Evolutionary conservation across 2,113 vertebrate species (phyloP).

Genomic region (Columbina picui): DNA sequence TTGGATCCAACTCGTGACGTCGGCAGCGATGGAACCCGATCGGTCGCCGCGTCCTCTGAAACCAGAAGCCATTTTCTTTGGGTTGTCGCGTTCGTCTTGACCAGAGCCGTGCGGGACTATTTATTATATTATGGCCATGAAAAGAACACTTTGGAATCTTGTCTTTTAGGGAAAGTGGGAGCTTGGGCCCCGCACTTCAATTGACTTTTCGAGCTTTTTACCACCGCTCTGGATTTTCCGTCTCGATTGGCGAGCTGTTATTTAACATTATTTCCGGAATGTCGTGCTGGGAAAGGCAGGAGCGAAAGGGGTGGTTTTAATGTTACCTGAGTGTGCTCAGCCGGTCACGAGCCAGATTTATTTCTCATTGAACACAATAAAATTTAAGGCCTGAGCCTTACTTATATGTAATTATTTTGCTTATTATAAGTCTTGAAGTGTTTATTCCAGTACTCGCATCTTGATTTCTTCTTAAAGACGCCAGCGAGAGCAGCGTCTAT

Average conservation of each 20-base stretch:
- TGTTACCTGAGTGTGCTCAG: slow-evolving; percentile 11
- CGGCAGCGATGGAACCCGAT: rapidly evolving
- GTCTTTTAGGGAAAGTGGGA: not conserved
- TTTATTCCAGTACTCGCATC: rapidly evolving
- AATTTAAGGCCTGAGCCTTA: slow-evolving; percentile 11
- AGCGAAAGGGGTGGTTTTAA: not conserved
- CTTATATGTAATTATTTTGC: not conserved
- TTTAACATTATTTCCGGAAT: not conserved
- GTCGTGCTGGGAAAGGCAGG: not conserved
- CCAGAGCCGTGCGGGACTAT: not conserved
- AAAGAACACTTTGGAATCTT: not conserved
- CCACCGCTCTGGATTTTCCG: not conserved
- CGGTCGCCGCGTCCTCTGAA: not conserved
- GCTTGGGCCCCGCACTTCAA: rapidly evolving
- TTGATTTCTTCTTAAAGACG: not conserved
- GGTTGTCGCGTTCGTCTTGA: not conserved
- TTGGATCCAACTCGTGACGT: rapidly evolving
- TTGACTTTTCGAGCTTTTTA: rapidly evolving
- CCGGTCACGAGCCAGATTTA: not conserved
- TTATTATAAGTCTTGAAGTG: not conserved
- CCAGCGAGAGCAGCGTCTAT: not conserved
- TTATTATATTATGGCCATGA: not conserved
- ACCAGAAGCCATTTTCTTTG: not conserved
- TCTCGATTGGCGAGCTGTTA: not conserved
- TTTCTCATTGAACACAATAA: slow-evolving; percentile 57